phyloP scores from a whole-genome alignment of 2,113 vertebrate species.

The Helogale parvula region DNA sequence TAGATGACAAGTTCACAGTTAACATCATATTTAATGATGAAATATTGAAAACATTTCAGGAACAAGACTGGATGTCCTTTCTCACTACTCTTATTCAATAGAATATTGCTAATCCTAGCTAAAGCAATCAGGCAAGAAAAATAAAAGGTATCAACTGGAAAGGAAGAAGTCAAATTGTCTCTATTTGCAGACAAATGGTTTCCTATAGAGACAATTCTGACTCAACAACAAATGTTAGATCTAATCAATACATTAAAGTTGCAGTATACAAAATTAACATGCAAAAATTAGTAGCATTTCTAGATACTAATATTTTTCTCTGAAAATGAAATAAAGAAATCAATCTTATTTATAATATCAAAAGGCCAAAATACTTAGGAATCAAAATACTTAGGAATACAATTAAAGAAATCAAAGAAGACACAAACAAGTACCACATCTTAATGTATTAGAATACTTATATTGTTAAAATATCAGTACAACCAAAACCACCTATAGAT shows the following conservation, averaged over 20 bases:
- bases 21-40: not conserved
- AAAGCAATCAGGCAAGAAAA: no score
- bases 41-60: not conserved
- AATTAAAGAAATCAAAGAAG: not conserved
- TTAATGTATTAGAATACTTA: not conserved
- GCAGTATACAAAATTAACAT: no score
- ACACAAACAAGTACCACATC: not conserved
- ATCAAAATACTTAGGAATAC: not conserved
- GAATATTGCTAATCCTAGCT: not conserved
- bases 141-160: no score
- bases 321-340: not conserved
- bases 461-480: not conserved
- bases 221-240: no score
- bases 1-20: not conserved
- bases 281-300: no score
- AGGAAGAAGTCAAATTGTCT: no score
- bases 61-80: not conserved
- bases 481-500: not conserved
- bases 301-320: not conserved
- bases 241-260: no score
- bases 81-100: not conserved
- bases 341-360: not conserved
- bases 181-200: no score
- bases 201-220: no score
- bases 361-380: not conserved